Evolutionary conservation across 2,888 invertebrate genomes (phyloP), one percentile per base, ranked within the genome.

Genomic region (Andrena dorsata): DNA sequence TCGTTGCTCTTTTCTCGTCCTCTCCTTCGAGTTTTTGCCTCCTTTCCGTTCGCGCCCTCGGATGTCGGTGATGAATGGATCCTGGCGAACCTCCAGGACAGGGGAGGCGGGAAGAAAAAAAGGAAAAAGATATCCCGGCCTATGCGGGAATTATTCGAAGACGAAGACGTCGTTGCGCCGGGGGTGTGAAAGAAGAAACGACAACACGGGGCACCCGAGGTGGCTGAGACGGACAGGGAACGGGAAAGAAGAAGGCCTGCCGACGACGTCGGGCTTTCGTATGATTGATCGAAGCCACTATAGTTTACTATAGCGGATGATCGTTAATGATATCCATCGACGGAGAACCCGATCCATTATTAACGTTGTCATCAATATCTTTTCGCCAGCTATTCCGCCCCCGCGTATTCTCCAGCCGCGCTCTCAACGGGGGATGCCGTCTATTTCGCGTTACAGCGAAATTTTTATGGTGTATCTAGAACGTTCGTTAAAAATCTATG

Each of bases 211-310:
- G 76, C 65, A 56, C 81, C 69, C 56, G 74, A 65, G 79, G 60
- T 79, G 85, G 60, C 81, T 76, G 84, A 85, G 83, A 72, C 69
- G 77, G 80, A 71, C 77, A 61, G 76, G 78, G 81, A 51, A 82
- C 53, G 80, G 83, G 88, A 86, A 87, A 84, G 80, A 79, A 68
- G 76, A 56, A 56, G 56, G 88, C 85, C 89, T 91, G 90, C 86
- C 83, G 85, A 76, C 88, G 90, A 90, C 90, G 86, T 90, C 83
- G 87, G 82, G 82, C 86, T 90, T 88, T 84, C 84, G 86, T 82
- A 89, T 90, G 90, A 90, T 90, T 90, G 90, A 90, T 90, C 90
- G 90, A 90, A 88, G 74, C 86, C 83, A 83, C 82, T 83, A 81
- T 83, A 80, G 79, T 80, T 81, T 70, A 56, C 83, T 82, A 83